These are phyloP conservation scores for Sinocyclocheilus anshuiensis DNA, from an alignment of 2,113 vertebrate genomes.

Conservation along the genomic window DNA sequence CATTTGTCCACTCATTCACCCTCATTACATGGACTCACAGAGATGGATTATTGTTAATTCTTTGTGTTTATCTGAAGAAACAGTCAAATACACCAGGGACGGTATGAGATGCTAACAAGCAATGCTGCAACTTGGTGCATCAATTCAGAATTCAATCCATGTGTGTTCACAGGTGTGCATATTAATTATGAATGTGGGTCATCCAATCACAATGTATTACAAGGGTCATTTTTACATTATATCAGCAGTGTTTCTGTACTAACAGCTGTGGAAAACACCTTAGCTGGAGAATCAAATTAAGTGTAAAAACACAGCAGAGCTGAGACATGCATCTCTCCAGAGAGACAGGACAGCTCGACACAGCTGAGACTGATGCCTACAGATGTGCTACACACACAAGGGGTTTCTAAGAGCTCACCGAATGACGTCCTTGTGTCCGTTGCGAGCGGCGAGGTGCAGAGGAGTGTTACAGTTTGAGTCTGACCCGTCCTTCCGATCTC, in stretches of 20 bases:
- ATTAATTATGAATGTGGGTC: not conserved
- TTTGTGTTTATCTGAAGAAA: too few relatives aligned
- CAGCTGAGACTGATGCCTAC: constrained; percentile 22
- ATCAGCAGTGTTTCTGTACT: not conserved
- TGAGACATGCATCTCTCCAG: not conserved
- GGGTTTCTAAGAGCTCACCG: constrained; percentile 70
- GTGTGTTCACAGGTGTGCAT: not conserved
- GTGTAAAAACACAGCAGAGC: not conserved
- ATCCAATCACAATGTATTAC: not conserved
- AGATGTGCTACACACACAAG: not conserved
- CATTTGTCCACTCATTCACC: too few relatives aligned
- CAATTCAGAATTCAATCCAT: not conserved
- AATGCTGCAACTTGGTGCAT: not conserved
- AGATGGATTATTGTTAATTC: not conserved
- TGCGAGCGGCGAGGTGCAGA: constrained; percentile 92
- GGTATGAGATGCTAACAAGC: too few relatives aligned
- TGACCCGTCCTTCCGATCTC: constrained; percentile 84
- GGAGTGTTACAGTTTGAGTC: constrained; percentile 93
- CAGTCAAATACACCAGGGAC: too few relatives aligned
- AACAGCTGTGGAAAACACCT: not conserved
- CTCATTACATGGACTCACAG: not conserved
- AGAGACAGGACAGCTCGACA: not conserved
- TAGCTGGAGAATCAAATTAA: not conserved
- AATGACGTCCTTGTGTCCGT: constrained; percentile 92
- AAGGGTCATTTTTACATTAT: not conserved